Percentiles rank a stretch among this genome's conserved stretches.
Conservation (phyloP, 2,113 vertebrate species). For the Columbina picui region DNA sequence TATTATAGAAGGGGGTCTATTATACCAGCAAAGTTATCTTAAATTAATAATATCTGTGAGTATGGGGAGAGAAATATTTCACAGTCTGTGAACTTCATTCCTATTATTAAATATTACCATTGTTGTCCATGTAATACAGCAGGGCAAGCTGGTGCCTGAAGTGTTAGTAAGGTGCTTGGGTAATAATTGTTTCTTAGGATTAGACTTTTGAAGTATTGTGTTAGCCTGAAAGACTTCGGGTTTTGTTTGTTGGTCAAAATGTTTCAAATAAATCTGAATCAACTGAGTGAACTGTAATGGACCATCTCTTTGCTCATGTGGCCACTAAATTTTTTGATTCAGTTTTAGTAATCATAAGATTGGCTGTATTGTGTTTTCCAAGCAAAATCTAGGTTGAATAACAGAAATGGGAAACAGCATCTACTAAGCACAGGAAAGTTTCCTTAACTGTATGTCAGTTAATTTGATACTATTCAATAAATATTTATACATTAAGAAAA, state of each 20-base stretch:
- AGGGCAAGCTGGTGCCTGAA: background rate
- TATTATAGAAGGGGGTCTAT: background rate
- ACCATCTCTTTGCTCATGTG: background rate
- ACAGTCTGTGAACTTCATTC: background rate
- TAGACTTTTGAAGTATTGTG: background rate
- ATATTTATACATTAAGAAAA: background rate
- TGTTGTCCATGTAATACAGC: background rate
- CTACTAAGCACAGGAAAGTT: background rate
- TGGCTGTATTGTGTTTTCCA: background rate
- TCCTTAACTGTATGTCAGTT: background rate
- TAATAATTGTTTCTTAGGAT: background rate
- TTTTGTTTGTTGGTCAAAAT: background rate
- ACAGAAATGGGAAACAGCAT: background rate
- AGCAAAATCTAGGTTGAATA: background rate
- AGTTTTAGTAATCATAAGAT: background rate
- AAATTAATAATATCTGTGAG: background rate
- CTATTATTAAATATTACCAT: background rate
- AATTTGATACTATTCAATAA: background rate
- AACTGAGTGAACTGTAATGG: background rate
- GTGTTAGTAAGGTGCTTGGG: background rate
- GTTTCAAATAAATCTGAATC: background rate
- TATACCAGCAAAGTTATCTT: background rate
- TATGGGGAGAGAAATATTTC: background rate
- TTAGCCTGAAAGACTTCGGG: background rate
- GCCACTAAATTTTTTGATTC: background rate